Base-by-base conservation (phyloP, 2,888 invertebrate species). In the Fragum sueziense region DNA sequence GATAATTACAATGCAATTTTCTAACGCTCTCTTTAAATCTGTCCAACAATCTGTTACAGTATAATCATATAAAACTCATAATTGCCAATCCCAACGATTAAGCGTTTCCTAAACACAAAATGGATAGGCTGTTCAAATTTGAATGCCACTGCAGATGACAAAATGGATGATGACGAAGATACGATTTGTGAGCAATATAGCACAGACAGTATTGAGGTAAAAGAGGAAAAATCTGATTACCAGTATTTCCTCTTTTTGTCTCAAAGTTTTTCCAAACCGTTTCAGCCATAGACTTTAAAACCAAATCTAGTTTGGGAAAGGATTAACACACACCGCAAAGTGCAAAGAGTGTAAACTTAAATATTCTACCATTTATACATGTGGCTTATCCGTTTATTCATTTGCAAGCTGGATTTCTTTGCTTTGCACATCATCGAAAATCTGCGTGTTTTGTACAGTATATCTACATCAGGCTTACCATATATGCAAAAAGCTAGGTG, bases 281-380 rank as follows among this genome's bases (percentile, higher is more conserved):
- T 6, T 2, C n/a, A 11, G 47, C 1, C n/a, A 47, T 3, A 47
- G 20, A 47, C 20, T 6, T 47, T 6, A 20, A 47, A 1, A 47
- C n/a, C n/a, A 17, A 6, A 6, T 2, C 17, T 47, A 2, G 47
- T 47, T 2, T 6, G 1, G 47, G 17, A 6, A 47, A 47, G 47
- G 47, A n/a, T 47, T 47, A 47, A 47, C 41, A 41, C 57, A 57
- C 57, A 57, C 57, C 25, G 27, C 57, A 57, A 57, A 57, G 57
- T 57, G 27, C 57, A 57, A 57, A 25, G 57, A 57, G 25, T 25
- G 57, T 29, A 9, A 57, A 57, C 17, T 27, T 20, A n/a, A 47
- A 2, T 4, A n/a, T 47, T 47, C 17, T 47, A n/a, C 17, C 47
- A 14, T 47, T 47, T 47, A 47, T 47, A 14, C 47, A 47, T 47